These are phyloP conservation scores for Solen grandis DNA, from an alignment of 1,140 invertebrate genomes.

Conservation along the genomic window DNA sequence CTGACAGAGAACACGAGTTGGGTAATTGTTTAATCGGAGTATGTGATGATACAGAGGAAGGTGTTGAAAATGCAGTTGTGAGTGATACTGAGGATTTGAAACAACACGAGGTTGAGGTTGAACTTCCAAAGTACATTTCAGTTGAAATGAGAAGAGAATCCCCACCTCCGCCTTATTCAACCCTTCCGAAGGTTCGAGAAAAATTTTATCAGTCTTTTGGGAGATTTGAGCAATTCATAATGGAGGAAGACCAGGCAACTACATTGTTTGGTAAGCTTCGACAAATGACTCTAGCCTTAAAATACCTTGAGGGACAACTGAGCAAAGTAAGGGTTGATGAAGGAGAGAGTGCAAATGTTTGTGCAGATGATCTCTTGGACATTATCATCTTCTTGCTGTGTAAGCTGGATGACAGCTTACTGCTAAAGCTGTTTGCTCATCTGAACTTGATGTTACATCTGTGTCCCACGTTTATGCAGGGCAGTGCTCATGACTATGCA, in stretches of 20 bases:
- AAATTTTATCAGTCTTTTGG: slow-evolving; percentile 37
- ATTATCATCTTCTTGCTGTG: slow-evolving; percentile 41
- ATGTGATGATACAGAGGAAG: too few relatives aligned
- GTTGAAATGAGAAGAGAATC: too few relatives aligned
- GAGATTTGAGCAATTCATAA: slow-evolving; percentile 2
- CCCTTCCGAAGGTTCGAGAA: background rate
- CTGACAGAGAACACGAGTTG: too few relatives aligned
- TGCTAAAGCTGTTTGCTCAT: slow-evolving; percentile 43
- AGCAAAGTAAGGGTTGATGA: background rate
- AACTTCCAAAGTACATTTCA: too few relatives aligned
- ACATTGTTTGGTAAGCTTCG: slow-evolving; percentile 47
- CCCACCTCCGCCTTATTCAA: slow-evolving; percentile 1
- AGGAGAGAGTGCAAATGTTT: background rate
- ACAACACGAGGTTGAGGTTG: too few relatives aligned
- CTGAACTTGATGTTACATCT: slow-evolving; percentile 44
- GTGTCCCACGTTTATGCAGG: slow-evolving; percentile 43
- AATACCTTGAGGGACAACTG: slow-evolving; percentile 28
- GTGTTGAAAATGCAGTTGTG: too few relatives aligned
- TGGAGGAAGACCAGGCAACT: slow-evolving; percentile 20
- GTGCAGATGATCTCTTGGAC: slow-evolving; percentile 48
- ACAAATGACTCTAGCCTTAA: slow-evolving; percentile 36
- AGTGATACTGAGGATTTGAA: too few relatives aligned
- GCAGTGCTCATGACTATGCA: slow-evolving; percentile 55
- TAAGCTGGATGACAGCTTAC: slow-evolving; percentile 9
- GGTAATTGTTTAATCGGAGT: too few relatives aligned